Conservation (phyloP, 30 jellyfish, hydroid and myxozoan species). For the Euphysa ruthae region DNA sequence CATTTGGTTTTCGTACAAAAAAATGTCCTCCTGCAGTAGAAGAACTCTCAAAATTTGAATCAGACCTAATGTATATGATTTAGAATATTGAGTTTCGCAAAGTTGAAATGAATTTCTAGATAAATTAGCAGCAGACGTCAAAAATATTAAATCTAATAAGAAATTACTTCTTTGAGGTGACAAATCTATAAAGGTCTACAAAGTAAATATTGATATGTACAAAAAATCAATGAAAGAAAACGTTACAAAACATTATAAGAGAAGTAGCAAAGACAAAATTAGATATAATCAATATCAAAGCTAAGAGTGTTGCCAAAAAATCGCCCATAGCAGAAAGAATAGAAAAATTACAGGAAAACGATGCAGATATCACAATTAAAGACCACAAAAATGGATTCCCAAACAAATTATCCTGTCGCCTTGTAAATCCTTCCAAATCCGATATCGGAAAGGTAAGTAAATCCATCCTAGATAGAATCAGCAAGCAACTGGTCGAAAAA, state of each 20-base stretch:
- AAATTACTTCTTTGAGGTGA: no score
- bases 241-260: not conserved
- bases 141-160: no score
- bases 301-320: slow-evolving; percentile 10
- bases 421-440: slow-evolving; percentile 35
- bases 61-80: no score
- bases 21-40: not conserved
- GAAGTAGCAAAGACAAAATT: not conserved
- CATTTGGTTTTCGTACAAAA: not conserved
- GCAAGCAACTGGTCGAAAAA: not conserved
- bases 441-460: slow-evolving; percentile 27
- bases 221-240: no score
- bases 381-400: slow-evolving; percentile 49
- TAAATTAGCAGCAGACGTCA: no score
- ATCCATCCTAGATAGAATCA: slow-evolving; percentile 10
- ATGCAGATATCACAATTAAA: slow-evolving; percentile 42
- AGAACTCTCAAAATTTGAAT: not conserved
- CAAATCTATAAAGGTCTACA: no score
- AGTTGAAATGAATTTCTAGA: no score
- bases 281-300: slow-evolving; percentile 9
- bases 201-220: no score
- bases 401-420: slow-evolving; percentile 29
- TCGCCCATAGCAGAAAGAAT: slow-evolving; percentile 31
- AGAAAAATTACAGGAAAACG: slow-evolving; percentile 20
- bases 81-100: no score